These are phyloP conservation scores for Ceyx cyanopectus DNA, from an alignment of 2,113 vertebrate species.

Conservation along the genomic window DNA sequence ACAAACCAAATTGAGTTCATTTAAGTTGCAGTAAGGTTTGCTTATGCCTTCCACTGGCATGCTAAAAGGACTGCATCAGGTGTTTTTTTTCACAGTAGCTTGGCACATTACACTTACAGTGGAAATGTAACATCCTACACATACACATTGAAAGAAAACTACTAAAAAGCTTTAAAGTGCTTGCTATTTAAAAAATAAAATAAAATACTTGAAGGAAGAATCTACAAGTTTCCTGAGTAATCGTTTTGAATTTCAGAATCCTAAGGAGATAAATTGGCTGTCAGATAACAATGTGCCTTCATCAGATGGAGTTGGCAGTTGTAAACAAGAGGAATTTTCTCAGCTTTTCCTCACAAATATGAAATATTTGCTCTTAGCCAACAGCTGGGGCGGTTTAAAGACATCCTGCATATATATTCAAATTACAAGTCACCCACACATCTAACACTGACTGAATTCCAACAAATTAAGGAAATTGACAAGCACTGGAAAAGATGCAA, in stretches of 20 bases:
- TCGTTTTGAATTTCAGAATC: conserved; percentile 79
- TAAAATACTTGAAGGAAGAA: conserved; percentile 73
- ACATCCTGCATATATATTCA: conserved; percentile 77
- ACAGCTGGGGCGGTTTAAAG: conserved; percentile 81
- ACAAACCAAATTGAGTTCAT: not conserved
- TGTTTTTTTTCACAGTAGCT: conserved; percentile 4
- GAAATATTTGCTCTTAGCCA: conserved; percentile 84
- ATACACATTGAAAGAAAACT: not conserved
- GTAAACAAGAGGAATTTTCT: conserved; percentile 84
- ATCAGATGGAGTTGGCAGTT: conserved; percentile 85
- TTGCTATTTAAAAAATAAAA: conserved; percentile 44
- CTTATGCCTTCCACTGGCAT: not conserved
- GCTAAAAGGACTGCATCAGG: not conserved
- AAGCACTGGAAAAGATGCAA: conserved; percentile 8
- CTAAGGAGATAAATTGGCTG: conserved; percentile 85
- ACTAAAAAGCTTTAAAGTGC: not conserved
- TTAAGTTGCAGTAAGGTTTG: not conserved
- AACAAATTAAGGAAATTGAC: conserved; percentile 28
- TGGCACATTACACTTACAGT: not conserved
- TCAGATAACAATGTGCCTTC: conserved; percentile 83
- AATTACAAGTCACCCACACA: conserved; percentile 73
- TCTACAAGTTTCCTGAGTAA: conserved; percentile 80
- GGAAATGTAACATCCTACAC: not conserved
- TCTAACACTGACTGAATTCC: conserved; percentile 52
- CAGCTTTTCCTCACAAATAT: conserved; percentile 85